Percentiles rank a stretch among this genome's conserved stretches.
Conservation (phyloP, 2,797 vertebrate species). For the Phylloscopus collybita region DNA sequence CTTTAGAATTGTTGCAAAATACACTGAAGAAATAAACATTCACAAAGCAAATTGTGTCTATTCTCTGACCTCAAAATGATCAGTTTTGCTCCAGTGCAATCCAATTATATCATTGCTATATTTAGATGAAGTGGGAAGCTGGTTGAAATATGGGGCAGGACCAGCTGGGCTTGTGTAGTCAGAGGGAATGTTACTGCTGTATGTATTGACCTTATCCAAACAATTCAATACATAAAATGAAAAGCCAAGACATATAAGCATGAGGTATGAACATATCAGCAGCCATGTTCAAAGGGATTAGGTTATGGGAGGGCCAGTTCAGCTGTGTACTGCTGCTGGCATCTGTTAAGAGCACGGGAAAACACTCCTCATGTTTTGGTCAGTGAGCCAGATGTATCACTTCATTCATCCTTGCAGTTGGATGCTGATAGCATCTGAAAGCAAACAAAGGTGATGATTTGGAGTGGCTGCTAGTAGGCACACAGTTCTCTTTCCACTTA, state of each 20-base stretch:
- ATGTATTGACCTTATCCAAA: slow-evolving; percentile 47
- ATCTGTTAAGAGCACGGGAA: slow-evolving; percentile 54
- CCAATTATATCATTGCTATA: slow-evolving; percentile 9
- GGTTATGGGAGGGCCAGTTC: slow-evolving; percentile 35
- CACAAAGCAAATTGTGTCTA: not conserved
- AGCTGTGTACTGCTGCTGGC: slow-evolving; percentile 57
- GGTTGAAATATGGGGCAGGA: slow-evolving; percentile 33
- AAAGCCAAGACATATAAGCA: slow-evolving; percentile 57
- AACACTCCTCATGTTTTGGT: slow-evolving; percentile 51
- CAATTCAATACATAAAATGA: slow-evolving; percentile 55
- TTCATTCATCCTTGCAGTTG: slow-evolving; percentile 59
- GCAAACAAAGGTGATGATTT: slow-evolving; percentile 67
- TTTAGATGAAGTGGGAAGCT: not conserved
- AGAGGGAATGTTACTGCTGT: slow-evolving; percentile 22
- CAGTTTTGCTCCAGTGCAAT: not conserved
- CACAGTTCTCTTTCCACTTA: slow-evolving; percentile 9
- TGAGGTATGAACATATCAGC: slow-evolving; percentile 54
- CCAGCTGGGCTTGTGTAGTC: slow-evolving; percentile 41
- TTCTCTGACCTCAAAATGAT: not conserved
- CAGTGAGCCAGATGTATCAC: slow-evolving; percentile 63
- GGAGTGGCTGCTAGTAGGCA: slow-evolving; percentile 49
- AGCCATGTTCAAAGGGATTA: slow-evolving; percentile 55
- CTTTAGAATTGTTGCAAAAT: not conserved
- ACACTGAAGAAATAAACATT: not conserved
- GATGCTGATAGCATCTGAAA: slow-evolving; percentile 68